Evolutionary conservation across 2,888 invertebrate genomes (phyloP).

Genomic region (Macaria liturata): DNA sequence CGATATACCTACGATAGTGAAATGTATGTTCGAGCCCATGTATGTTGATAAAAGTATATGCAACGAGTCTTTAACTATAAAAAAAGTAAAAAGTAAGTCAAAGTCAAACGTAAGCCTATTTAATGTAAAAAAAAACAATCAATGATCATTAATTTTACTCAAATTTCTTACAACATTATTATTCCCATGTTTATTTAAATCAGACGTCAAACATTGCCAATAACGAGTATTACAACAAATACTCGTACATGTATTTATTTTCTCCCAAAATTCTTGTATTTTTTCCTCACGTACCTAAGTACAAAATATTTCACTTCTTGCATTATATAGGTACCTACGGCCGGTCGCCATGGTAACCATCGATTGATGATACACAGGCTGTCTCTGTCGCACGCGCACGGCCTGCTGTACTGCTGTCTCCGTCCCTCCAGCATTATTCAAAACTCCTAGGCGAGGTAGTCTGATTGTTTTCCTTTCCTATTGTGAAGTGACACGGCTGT

Average conservation of each 20-base stretch:
- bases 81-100: too few relatives aligned
- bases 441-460: slow-evolving; percentile 30
- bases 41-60: too few relatives aligned
- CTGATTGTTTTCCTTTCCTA: slow-evolving; percentile 36
- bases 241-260: too few relatives aligned
- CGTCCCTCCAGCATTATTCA: slow-evolving; percentile 39
- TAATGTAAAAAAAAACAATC: too few relatives aligned
- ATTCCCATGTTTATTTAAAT: background rate
- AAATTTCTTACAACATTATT: background rate
- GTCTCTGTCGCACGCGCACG: slow-evolving; percentile 35
- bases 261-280: too few relatives aligned
- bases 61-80: too few relatives aligned
- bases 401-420: slow-evolving; percentile 30
- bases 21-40: too few relatives aligned
- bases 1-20: too few relatives aligned
- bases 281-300: too few relatives aligned
- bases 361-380: slow-evolving; percentile 59
- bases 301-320: slow-evolving; percentile 10
- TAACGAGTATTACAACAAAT: too few relatives aligned
- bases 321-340: slow-evolving; percentile 7
- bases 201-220: background rate
- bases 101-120: too few relatives aligned
- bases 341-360: slow-evolving; percentile 63
- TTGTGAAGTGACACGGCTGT: slow-evolving; percentile 3
- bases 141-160: too few relatives aligned